Evolutionary conservation across 2,888 invertebrate genomes (phyloP), one percentile per base, ranked within the genome.

Genomic region (Neria commutata): DNA sequence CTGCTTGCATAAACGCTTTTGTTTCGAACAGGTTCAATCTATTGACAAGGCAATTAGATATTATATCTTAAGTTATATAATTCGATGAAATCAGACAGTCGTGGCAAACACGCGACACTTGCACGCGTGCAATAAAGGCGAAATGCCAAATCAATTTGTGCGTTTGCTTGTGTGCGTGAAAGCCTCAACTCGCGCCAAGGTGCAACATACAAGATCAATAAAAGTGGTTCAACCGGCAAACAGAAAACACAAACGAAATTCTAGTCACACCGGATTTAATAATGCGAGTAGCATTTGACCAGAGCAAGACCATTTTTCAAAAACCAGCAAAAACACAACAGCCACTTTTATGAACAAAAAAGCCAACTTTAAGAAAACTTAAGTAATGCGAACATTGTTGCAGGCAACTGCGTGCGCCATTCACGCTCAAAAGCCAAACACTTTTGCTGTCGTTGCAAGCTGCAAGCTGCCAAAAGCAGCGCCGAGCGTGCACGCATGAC

Each of bases 151-250:
- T n/a, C n/a, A n/a, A n/a, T n/a, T n/a, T n/a, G n/a, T n/a, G n/a
- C n/a, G n/a, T n/a, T n/a, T n/a, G n/a, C n/a, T n/a, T n/a, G n/a
- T n/a, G n/a, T n/a, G n/a, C n/a, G n/a, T n/a, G n/a, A n/a, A n/a
- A n/a, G n/a, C n/a, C n/a, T n/a, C n/a, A n/a, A n/a, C 5, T 40
- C 46, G 10, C 19, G 67, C 67, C 68, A 68, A 68, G 68, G 67
- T 68, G 68, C 68, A 68, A 68, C 65, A 65, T 55, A 67, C 68
- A 68, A 68, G 68, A 68, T 68, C 68, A 68, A 67, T 58, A 65
- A 60, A 63, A 65, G 53, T 19, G 25, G 33, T 29, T 14, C 29
- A 33, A 49, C 19, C 33, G 33, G 33, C n/a, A n/a, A 47, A 47
- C 4, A 11, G 16, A 16, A 33, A 21, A 19, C 4, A 23, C 34